These are phyloP conservation scores for Capreolus pygargus DNA, from an alignment of 2,113 vertebrate genomes.

Conservation along the genomic window DNA sequence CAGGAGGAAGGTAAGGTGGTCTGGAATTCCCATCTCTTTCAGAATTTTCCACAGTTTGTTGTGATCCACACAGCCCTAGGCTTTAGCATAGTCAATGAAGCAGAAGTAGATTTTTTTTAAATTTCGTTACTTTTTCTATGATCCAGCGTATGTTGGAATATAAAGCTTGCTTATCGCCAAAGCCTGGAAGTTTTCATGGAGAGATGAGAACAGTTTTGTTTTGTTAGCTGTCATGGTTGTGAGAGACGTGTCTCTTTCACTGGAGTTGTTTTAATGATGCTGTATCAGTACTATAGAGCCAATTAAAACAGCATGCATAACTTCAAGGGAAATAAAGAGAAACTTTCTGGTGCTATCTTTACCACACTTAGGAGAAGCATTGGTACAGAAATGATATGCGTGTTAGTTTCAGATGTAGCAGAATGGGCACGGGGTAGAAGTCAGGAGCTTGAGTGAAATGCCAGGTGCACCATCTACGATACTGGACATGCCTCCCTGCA, in stretches of 20 bases:
- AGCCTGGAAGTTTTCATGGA: neutral
- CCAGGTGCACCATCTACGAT: neutral
- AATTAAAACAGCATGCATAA: neutral
- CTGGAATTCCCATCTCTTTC: neutral
- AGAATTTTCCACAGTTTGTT: neutral
- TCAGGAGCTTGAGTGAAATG: neutral
- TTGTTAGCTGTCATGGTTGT: neutral
- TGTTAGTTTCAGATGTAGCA: neutral
- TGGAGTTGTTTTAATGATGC: neutral
- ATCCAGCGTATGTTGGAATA: neutral
- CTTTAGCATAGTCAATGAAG: neutral
- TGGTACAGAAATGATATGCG: neutral
- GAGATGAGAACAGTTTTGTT: neutral
- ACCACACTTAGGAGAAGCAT: neutral
- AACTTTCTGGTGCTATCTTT: neutral
- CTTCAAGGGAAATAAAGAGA: neutral
- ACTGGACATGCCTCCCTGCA: neutral
- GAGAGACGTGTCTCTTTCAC: neutral
- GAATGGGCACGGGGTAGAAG: rapidly evolving
- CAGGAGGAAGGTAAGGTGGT: neutral
- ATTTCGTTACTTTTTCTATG: neutral
- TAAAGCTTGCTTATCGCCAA: neutral
- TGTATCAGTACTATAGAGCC: neutral
- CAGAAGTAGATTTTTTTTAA: neutral
- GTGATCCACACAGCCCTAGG: neutral